Evolutionary conservation across 2,888 invertebrate species (phyloP), one percentile per base, ranked within the genome.

Genomic region (Acrobasis consociella): DNA sequence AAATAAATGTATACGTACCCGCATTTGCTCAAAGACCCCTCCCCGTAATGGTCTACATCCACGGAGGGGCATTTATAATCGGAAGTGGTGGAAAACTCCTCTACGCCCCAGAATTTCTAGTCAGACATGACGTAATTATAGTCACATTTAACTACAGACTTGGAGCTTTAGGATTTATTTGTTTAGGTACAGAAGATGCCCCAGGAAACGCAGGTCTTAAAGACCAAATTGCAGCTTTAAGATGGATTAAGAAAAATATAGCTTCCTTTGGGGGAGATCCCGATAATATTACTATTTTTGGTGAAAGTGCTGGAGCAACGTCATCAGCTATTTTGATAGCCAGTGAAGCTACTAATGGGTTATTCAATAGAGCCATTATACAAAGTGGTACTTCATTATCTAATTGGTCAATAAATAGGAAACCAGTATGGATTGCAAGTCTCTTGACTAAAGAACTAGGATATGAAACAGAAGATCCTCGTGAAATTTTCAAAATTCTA

Each of bases 81-180:
- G 91, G 91, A 1, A 87, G 82, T 69, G 91, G 89, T 9, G 86
- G 89, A 10, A 89, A 89, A 69, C 55, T 86, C 1, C 1, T 91
- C 0, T 88, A 87, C 50, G 87, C 78, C 2, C 89, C 91, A 37
- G 85, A 89, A 59, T 92, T 86, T 67, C 70, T 91, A 59, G 80
- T 89, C 11, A 80, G 81, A 67, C 82, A 86, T 51, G 82, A 86
- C 15, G 85, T 91, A 0, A 86, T 92, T 63, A 51, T 91, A 68
- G 86, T 91, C 0, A 89, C 91, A 2, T 86, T 92, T 67, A 89
- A 91, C 68, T 92, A 92, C 68, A 85, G 91, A 69, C 77, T 92
- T 60, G 89, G 89, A 38, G 78, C 80, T 1, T 73, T 91, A 13
- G 91, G 91, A 1, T 92, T 91, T 62, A 68, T 85, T 16, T 91